Evolutionary conservation across 2,888 invertebrate species (phyloP), one percentile per base, ranked within the genome.

Genomic region (Drosophila setosimentum): DNA sequence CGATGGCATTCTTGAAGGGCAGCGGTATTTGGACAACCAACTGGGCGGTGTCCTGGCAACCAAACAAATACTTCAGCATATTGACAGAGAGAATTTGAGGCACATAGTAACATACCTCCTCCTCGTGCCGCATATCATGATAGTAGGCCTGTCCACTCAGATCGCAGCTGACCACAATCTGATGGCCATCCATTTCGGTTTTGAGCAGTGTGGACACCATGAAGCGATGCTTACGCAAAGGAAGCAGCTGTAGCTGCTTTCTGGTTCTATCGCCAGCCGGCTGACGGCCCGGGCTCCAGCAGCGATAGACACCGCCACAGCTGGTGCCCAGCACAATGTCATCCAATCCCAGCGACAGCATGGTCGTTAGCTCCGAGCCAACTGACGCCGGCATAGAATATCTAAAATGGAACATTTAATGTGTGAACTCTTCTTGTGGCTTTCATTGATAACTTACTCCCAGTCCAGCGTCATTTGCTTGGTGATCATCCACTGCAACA

Each of bases 131-230:
- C 63, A 92, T 76, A 54, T 92, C 91, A 59, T 93, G 93, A 63
- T 91, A 91, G 67, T 85, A 91, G 11, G 93, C 84, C 72, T 93
- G 91, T 3, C 93, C 93, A 65, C 93, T 93, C 21, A 93, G 69
- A 78, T 93, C 93, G 63, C 92, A 92, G 65, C 92, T 93, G 16
- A 93, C 75, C 1, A 93, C 77, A 5, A 90, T 70, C n/a, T 68
- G 83, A 8, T 79, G 80, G 21, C 91, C 91, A 5, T 73, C 75
- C 55, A 91, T 70, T 30, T 81, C 74, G 0, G 84, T 79, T 55
- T 86, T 90, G 1, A 89, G 63, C 29, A 93, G 71, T 0, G 90
- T 86, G 24, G 91, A 85, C 0, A 92, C 88, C 80, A 89, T 86
- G 78, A 93, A 93, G 7, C 87, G 84, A 86, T 93, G 93, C 18